Evolutionary conservation across 2,888 invertebrate genomes (phyloP), one percentile per base, ranked within the genome.

Genomic region (Ganaspis brasiliensis): DNA sequence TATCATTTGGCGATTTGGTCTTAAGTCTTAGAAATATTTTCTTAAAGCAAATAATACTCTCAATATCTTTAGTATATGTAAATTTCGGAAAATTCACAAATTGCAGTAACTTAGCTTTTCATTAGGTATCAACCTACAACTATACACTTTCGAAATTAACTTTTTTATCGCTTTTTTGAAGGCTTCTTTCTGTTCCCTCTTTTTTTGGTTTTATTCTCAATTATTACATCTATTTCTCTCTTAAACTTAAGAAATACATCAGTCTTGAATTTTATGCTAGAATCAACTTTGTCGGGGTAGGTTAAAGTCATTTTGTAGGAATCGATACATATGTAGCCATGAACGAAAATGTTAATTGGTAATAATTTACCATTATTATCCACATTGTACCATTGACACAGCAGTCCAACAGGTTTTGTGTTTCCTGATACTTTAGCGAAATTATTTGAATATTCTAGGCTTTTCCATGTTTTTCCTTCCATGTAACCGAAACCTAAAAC

Each of bases 391-490:
- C 56, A 77, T 49, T 67, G 74, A 45, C 74, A 77, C 16, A 79
- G 35, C 19, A 77, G 75, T 2, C 72, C 77, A 6, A 79, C 21
- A n/a, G 45, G 16, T 40, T 59, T 74, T n/a, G n/a, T 74, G 35
- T 76, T 77, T 5, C 31, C 72, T 71, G 45, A 24, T 5, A 78
- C 19, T 24, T 52, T 74, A 6, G 74, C 72, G 35, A 49, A 78
- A 10, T 72, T 74, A 10, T 12, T 49, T 10, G 63, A 63, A 57
- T 76, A 76, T 37, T 57, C 37, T 3, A 67, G 52, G 14, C 19
- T 67, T 72, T 35, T 78, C 74, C 67, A 75, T 3, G 74, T 80
- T 52, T 72, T 78, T 19, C 70, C 67, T 14, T 52, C 72, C 9
- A 24, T 1, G 37, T 76, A 78, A 9, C 63, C 40, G 26, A 76